Conservation (phyloP, 2,888 invertebrate genomes). For the Parochlus steinenii region DNA sequence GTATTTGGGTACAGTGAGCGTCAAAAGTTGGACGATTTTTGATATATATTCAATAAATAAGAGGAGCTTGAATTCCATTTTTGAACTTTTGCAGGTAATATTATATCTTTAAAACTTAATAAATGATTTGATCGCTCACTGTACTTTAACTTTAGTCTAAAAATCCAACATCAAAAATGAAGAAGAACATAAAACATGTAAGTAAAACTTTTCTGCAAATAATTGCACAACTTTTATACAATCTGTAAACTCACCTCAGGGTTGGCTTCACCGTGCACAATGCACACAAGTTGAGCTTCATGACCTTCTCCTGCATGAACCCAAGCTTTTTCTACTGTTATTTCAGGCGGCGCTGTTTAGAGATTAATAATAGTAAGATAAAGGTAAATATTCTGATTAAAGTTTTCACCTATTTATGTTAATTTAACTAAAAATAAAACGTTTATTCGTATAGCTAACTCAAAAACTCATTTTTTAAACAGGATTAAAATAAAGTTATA, state of each 20-base stretch:
- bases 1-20: too few relatives aligned
- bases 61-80: too few relatives aligned
- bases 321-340: conserved; percentile 39
- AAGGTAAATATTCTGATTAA: not conserved
- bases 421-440: not conserved
- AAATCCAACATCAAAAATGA: too few relatives aligned
- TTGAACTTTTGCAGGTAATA: too few relatives aligned
- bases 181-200: not conserved
- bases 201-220: not conserved
- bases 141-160: too few relatives aligned
- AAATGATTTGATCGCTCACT: too few relatives aligned
- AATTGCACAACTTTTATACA: conserved; percentile 8
- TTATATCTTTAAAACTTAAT: too few relatives aligned
- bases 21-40: too few relatives aligned
- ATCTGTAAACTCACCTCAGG: conserved; percentile 31
- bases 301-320: conserved; percentile 42
- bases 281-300: conserved; percentile 38
- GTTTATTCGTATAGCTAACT: too few relatives aligned
- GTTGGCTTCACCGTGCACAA: conserved; percentile 39
- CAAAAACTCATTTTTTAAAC: too few relatives aligned
- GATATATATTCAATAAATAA: too few relatives aligned
- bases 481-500: too few relatives aligned
- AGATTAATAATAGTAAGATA: conserved; percentile 13
- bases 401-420: not conserved
- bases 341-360: conserved; percentile 43